phyloP scores from a whole-genome alignment of 2,113 vertebrate species.

The Rhipidura dahli region DNA sequence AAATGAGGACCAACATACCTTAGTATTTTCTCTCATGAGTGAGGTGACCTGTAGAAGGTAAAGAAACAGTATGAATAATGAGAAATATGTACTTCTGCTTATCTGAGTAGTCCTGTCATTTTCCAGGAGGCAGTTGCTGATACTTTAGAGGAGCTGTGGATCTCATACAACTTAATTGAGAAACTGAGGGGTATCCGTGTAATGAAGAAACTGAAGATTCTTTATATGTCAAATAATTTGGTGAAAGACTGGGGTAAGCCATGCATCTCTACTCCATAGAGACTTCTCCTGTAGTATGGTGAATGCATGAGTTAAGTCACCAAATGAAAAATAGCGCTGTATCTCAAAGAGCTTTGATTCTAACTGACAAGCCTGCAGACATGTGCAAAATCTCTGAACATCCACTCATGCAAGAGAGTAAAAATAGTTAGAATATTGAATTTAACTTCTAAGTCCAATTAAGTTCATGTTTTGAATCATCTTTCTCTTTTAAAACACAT shows the following conservation, averaged over 20 bases:
- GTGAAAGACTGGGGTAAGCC: conserved; percentile 96
- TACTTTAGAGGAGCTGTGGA: conserved; percentile 92
- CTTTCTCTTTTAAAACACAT: neutral
- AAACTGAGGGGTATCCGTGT: conserved; percentile 91
- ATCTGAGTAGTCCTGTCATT: conserved; percentile 12
- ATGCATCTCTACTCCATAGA: neutral
- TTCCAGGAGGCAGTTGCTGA: conserved; percentile 91
- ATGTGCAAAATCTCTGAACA: neutral
- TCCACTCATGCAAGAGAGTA: neutral
- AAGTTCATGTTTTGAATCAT: neutral
- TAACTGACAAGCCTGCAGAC: neutral
- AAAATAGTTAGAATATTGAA: neutral
- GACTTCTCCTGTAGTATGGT: neutral
- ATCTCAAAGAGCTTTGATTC: neutral
- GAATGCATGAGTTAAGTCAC: neutral
- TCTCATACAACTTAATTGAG: conserved; percentile 96
- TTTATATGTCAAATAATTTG: conserved; percentile 97
- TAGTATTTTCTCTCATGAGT: neutral
- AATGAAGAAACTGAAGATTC: conserved; percentile 90
- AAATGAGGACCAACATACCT: neutral
- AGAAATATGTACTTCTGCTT: neutral
- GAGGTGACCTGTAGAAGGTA: neutral
- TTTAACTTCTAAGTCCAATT: neutral
- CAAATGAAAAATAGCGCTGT: neutral
- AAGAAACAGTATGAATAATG: neutral